Conservation (phyloP, 2,113 vertebrate species). For the Abramis brama region DNA sequence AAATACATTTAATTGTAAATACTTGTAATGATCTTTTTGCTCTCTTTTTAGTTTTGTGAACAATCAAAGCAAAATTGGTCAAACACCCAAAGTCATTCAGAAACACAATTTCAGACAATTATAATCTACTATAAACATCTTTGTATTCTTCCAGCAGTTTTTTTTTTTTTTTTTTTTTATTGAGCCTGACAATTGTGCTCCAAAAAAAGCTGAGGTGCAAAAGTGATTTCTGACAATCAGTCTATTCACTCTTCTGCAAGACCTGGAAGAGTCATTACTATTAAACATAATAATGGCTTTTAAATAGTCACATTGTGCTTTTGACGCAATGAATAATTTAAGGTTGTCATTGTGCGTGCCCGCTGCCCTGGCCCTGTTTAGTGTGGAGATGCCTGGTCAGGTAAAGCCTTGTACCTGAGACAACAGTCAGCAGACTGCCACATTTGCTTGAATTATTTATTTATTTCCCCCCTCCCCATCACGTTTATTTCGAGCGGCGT, state of each 20-base stretch:
- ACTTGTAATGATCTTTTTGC: background rate
- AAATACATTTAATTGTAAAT: slow-evolving; percentile 1
- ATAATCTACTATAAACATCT: background rate
- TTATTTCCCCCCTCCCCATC: slow-evolving; percentile 65
- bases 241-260: slow-evolving; percentile 52
- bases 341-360: slow-evolving; percentile 19
- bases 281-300: slow-evolving; percentile 82
- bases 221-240: slow-evolving; percentile 67
- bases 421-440: slow-evolving; percentile 66
- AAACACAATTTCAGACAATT: background rate
- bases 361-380: slow-evolving; percentile 42
- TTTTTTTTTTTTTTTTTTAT: background rate
- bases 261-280: slow-evolving; percentile 80
- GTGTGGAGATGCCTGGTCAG: slow-evolving; percentile 63
- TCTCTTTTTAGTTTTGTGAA: background rate
- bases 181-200: slow-evolving; percentile 1
- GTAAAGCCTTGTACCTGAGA: slow-evolving; percentile 71
- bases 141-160: background rate
- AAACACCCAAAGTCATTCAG: slow-evolving; percentile 3
- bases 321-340: slow-evolving; percentile 79
- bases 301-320: slow-evolving; percentile 71
- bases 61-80: slow-evolving; percentile 24
- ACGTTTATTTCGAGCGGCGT: slow-evolving; percentile 73
- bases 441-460: slow-evolving; percentile 75
- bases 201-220: slow-evolving; percentile 39